Conservation (phyloP, 2,888 invertebrate genomes). For the Lasioglossum calceatum region DNA sequence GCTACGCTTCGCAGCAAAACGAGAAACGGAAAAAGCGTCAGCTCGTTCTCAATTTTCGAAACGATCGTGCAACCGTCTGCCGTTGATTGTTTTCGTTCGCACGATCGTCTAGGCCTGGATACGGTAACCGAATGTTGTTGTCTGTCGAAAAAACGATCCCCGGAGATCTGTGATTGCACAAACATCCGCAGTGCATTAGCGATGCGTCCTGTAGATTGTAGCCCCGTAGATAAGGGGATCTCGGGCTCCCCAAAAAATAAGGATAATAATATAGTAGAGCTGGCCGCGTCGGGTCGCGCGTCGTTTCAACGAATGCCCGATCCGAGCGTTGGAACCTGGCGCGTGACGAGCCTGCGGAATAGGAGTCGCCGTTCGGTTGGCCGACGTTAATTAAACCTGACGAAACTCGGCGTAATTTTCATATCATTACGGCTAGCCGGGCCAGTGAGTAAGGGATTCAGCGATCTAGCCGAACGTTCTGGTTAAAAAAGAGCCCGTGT, state of each 20-base stretch:
- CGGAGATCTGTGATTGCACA: background rate
- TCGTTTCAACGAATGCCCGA: background rate
- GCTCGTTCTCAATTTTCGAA: background rate
- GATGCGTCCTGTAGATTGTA: background rate
- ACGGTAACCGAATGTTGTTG: background rate
- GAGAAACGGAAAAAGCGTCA: background rate
- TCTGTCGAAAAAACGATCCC: background rate
- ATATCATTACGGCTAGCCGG: conserved; percentile 24
- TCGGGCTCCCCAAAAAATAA: background rate
- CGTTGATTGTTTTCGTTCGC: background rate
- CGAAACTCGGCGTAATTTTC: conserved; percentile 10
- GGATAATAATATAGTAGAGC: conserved; percentile 10
- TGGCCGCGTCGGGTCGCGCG: background rate
- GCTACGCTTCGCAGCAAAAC: too few species aligned
- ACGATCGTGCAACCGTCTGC: background rate
- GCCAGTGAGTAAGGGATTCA: background rate
- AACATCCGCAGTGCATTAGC: background rate
- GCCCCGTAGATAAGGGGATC: background rate
- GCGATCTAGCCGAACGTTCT: conserved; percentile 13
- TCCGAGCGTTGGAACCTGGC: background rate
- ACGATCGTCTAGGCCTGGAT: background rate
- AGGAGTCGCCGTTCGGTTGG: background rate
- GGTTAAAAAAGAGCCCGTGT: background rate
- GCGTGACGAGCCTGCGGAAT: background rate
- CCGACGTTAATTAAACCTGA: conserved; percentile 13